These are phyloP conservation scores for Aphodius granarius DNA, from an alignment of 2,888 invertebrate species.

Conservation along the genomic window DNA sequence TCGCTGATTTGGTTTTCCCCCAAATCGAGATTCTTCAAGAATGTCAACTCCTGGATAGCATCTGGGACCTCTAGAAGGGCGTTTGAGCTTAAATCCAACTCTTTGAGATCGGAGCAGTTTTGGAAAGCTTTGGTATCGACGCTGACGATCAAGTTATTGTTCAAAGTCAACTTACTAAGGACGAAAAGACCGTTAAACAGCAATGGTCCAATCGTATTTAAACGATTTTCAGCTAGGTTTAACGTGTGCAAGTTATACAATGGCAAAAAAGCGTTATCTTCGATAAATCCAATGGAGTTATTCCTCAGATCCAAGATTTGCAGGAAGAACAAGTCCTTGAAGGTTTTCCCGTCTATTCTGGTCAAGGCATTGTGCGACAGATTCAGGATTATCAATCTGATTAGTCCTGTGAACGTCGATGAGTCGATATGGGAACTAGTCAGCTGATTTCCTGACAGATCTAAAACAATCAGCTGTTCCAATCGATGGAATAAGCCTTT, in stretches of 20 bases:
- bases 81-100: slow-evolving; percentile 86
- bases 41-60: slow-evolving; percentile 77
- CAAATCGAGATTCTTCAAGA: slow-evolving; percentile 85
- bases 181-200: slow-evolving; percentile 84
- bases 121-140: slow-evolving; percentile 81
- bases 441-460: slow-evolving; percentile 82
- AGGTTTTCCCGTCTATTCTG: slow-evolving; percentile 79
- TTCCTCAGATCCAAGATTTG: slow-evolving; percentile 85
- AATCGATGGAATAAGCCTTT: slow-evolving; percentile 81
- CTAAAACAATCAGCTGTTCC: slow-evolving; percentile 81
- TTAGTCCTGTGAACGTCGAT: slow-evolving; percentile 81
- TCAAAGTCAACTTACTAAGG: slow-evolving; percentile 79
- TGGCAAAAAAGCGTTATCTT: slow-evolving; percentile 84
- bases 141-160: slow-evolving; percentile 80
- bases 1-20: slow-evolving; percentile 88
- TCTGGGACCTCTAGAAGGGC: slow-evolving; percentile 80
- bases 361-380: slow-evolving; percentile 85
- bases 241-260: slow-evolving; percentile 87
- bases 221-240: slow-evolving; percentile 84
- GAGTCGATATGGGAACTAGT: slow-evolving; percentile 84
- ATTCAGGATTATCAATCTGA: slow-evolving; percentile 82
- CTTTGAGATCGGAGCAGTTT: slow-evolving; percentile 86
- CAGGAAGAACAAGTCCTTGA: slow-evolving; percentile 83
- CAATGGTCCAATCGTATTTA: slow-evolving; percentile 79
- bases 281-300: slow-evolving; percentile 86